A percentile compares a stretch with the other conserved stretches of the same genome.
phyloP scores from a whole-genome alignment of 2,888 invertebrate species.

The Ellobium chinense region DNA sequence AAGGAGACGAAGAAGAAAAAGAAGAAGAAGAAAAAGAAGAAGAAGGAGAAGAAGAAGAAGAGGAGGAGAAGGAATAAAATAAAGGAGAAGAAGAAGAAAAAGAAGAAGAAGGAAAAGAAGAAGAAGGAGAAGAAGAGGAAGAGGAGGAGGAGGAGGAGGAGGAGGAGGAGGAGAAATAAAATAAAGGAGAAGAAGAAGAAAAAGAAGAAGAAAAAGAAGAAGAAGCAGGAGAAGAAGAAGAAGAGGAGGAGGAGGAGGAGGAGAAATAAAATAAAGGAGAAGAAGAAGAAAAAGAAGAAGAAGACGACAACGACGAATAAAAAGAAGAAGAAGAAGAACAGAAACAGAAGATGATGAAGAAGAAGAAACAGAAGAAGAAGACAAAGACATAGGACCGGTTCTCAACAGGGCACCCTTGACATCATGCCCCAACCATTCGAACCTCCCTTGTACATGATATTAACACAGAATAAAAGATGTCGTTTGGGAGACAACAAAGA shows the following conservation, averaged over 20 bases:
- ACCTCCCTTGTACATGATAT: too few species aligned
- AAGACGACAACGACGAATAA: neutral
- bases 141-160: conserved; percentile 29
- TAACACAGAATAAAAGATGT: too few species aligned
- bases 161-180: conserved; percentile 14
- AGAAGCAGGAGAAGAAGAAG: neutral
- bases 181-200: conserved; percentile 19
- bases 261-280: neutral
- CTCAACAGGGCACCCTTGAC: too few species aligned
- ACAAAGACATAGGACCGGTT: too few species aligned
- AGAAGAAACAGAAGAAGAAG: neutral
- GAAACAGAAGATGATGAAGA: neutral
- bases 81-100: conserved; percentile 21
- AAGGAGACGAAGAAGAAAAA: conserved; percentile 4
- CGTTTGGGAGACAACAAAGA: too few species aligned
- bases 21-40: conserved; percentile 26
- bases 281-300: neutral
- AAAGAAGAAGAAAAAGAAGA: conserved; percentile 8
- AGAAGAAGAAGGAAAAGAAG: conserved; percentile 28
- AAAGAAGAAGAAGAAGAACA: neutral
- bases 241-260: neutral
- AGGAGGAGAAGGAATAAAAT: conserved; percentile 30
- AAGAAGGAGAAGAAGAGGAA: conserved; percentile 24
- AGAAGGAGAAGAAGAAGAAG: conserved; percentile 28
- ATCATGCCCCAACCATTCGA: too few species aligned